Evolutionary conservation across 2,113 vertebrate genomes (phyloP).

Genomic region (Elephas maximus): DNA sequence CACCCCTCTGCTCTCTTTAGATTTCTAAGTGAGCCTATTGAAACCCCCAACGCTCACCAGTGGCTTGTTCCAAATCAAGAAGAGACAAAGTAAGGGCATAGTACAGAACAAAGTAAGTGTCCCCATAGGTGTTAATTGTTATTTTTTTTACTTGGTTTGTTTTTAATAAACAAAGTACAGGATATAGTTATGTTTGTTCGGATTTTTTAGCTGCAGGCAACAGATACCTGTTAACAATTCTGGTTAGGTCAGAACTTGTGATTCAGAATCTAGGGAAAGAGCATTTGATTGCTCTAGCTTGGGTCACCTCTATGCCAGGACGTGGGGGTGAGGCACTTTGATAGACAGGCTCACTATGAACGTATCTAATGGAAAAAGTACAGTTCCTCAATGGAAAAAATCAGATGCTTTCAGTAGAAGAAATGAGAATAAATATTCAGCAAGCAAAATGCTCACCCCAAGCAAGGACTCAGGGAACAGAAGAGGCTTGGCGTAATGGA

Average conservation of each 20-base stretch:
- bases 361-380: background rate
- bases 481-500: background rate
- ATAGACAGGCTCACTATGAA: background rate
- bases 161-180: background rate
- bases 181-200: background rate
- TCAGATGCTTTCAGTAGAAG: background rate
- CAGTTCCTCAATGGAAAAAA: background rate
- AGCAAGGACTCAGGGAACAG: background rate
- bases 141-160: background rate
- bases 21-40: background rate
- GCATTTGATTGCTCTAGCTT: background rate
- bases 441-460: background rate
- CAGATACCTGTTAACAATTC: background rate
- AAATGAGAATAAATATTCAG: background rate
- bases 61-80: slow-evolving; percentile 1
- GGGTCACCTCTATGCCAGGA: background rate
- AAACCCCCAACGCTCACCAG: background rate
- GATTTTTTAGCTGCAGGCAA: background rate
- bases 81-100: background rate
- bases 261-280: background rate
- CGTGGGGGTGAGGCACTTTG: background rate
- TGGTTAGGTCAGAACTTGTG: background rate
- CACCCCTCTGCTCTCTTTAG: background rate
- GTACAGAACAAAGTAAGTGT: background rate
- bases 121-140: background rate